Base-by-base conservation (phyloP, 2,113 vertebrate species). In the Fregetta grallaria region DNA sequence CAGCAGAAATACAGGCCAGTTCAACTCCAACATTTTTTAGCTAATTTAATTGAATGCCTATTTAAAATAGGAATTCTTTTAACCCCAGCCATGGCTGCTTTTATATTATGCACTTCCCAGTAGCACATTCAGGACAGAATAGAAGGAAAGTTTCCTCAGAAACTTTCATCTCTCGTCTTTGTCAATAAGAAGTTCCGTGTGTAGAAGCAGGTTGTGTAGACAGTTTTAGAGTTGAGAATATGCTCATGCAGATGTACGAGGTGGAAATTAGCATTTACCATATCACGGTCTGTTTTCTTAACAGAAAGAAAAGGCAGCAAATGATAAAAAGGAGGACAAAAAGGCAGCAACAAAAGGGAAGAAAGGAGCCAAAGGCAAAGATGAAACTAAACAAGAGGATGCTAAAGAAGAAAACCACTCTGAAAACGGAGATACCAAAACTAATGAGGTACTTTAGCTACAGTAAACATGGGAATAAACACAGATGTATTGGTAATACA, bases 381-480 rank as follows among this genome's bases (percentile, higher is more conserved):
- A 94, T 27, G 98, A 98, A 96, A 97, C 95, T 93, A 98, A 98
- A 47, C 97, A 98, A 95, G 98, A 99, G 85, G 99, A 99, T 95
- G 98, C 98, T 73, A 99, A 98, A 94, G 98, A 99, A 97, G 99
- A 99, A 97, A 98, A 98, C 98, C 99, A 99, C 98, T 98, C 99
- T 98, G 99, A 99, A 98, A 99, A 99, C 3, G 99, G 99, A 98
- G 99, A 99, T 94, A 98, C 98, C 97, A 99, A 99, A 98, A 99
- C 98, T 98, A 98, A 98, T 40, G 98, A 99, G 99, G 99, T 99
- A 98, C 63, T 84, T 90, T 40, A 94, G 92, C 73, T 80, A 2
- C 92, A 44, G n/a, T 82, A 20, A 49, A 67, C 9, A 5, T 9
- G 84, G 73, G 88, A 53, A 49, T 86, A 53, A 67, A 25, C 47